Evolutionary conservation across 2,113 vertebrate genomes (phyloP).

Genomic region (Eublepharis macularius): DNA sequence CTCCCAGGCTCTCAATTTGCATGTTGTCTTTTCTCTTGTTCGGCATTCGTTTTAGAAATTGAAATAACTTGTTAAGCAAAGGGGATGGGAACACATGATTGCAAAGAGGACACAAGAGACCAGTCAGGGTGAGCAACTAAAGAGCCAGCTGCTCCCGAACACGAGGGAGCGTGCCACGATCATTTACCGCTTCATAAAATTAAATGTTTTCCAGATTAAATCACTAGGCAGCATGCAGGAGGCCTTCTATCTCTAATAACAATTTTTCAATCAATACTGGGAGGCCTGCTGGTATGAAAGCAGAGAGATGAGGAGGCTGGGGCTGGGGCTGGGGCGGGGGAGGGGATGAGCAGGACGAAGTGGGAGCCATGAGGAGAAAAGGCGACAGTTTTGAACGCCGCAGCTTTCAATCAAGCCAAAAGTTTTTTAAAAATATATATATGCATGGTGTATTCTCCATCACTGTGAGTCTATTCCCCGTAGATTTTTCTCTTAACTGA

Average conservation of each 20-base stretch:
- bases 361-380: background rate
- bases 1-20: slow-evolving; percentile 80
- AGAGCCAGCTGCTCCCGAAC: slow-evolving; percentile 84
- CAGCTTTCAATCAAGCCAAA: slow-evolving; percentile 75
- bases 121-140: slow-evolving; percentile 75
- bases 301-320: slow-evolving; percentile 26
- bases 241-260: slow-evolving; percentile 84
- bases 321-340: slow-evolving; percentile 29
- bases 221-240: slow-evolving; percentile 79
- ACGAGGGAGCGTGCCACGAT: slow-evolving; percentile 80
- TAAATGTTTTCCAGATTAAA: slow-evolving; percentile 91
- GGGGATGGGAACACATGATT: slow-evolving; percentile 82
- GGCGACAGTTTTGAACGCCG: slow-evolving; percentile 14
- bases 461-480: slow-evolving; percentile 81
- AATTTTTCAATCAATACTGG: slow-evolving; percentile 85
- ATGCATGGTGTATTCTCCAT: slow-evolving; percentile 76
- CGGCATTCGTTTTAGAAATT: slow-evolving; percentile 84
- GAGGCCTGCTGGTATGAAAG: slow-evolving; percentile 60
- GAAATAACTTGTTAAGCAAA: slow-evolving; percentile 89
- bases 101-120: slow-evolving; percentile 82
- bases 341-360: background rate
- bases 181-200: slow-evolving; percentile 90
- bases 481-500: slow-evolving; percentile 88
- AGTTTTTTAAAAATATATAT: slow-evolving; percentile 71
- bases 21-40: slow-evolving; percentile 87